Base-by-base conservation (phyloP, 2,797 vertebrate genomes). In the Falco peregrinus region DNA sequence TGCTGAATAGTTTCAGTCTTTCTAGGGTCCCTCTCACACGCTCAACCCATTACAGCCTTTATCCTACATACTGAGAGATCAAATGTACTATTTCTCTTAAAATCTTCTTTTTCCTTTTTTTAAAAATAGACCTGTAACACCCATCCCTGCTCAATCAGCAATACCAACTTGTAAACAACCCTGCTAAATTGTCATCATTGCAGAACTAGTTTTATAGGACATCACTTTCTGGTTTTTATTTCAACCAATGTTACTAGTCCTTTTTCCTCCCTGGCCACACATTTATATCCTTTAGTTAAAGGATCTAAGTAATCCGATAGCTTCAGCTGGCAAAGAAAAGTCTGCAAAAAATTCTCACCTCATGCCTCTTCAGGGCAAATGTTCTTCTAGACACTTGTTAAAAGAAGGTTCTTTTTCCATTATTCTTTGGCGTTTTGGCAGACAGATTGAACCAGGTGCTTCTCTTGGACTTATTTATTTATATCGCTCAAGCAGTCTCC, bases 401-500 rank as follows among this genome's bases (percentile, higher is more conserved):
- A 75, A 94, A 89, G 51, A 41, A 82, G 21, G 35, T 26, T 84
- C n/a, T 84, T 94, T 93, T 93, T 53, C 89, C 89, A 88, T 84
- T 96, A 73, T 78, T 87, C 61, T 95, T 94, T 47, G 39, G 0
- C 17, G 12, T 90, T 90, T 91, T 96, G 87, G 82, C 95, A 96
- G 80, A 73, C 37, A 48, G 63, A 56, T 48, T 89, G 80, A 94
- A 64, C 70, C 92, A 95, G 88, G 90, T 93, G 88, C 93, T 95
- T 73, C 76, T 84, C 57, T 78, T 89, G 84, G 53, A 88, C 20
- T 96, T 96, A 81, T 76, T 95, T 91, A 92, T 90, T 94, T 95
- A 87, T 91, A 84, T 92, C 59, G 39, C 69, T 90, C 89, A 61
- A 91, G 78, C 69, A 81, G 39, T 17, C 37, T 90, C 84, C 87